Base-by-base conservation (phyloP, 2,797 vertebrate genomes). In the Bradypodion ventrale region DNA sequence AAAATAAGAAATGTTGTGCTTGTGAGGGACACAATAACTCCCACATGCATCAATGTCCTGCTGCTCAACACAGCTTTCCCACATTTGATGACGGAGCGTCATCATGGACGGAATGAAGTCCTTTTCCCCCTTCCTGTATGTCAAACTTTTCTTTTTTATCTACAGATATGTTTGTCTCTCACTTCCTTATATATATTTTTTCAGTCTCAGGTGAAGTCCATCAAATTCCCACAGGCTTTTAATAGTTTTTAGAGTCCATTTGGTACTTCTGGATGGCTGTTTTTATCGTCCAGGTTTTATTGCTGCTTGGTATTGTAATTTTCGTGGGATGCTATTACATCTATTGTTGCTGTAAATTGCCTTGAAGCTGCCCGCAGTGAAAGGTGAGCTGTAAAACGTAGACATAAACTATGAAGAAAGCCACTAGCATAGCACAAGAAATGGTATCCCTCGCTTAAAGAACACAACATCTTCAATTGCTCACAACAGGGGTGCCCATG, bases 301-400 rank as follows among this genome's bases (percentile, higher is more conserved):
- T 78, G 27, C 15, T 44, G 75, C 75, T 78, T 63, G 75, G 35
- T 44, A 78, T 44, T 78, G 29, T 78, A 42, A 63, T 78, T 60
- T 76, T 76, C 59, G 60, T 76, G 59, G 40, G 37, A 63, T 63
- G 19, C 63, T 63, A 65, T 72, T 42, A 44, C 27, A 23, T 27
- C 40, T 72, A 40, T 63, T 74, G 72, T 74, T 49, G 29, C 21
- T 65, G n/a, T 9, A 65, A 65, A 65, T 63, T 65, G 63, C 63
- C 63, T 74, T 78, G 76, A 78, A 65, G 27, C 13, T n/a, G 62
- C 60, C 42, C 32, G 29, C 9, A 19, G 42, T n/a, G 10, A 44
- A 46, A 15, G 44, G 19, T 23, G 42, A 78, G 63, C 42, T 35
- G 1, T 44, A 65, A 44, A 70, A 23, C 42, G 70, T 25, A 25